These are phyloP conservation scores for Drosophila pseudotalamancana DNA, from an alignment of 2,888 invertebrate species.

Conservation along the genomic window DNA sequence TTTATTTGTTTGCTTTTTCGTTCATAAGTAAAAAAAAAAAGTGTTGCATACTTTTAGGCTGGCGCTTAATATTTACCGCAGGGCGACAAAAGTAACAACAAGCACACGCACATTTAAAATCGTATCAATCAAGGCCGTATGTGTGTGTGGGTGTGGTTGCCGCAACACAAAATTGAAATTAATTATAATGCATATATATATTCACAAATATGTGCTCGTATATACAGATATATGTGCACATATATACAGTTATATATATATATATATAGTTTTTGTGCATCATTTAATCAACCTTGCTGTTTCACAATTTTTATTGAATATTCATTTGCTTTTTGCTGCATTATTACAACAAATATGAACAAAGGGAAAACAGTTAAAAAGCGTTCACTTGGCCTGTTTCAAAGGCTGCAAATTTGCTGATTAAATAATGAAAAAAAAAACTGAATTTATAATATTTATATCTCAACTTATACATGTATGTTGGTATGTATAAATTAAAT, in stretches of 20 bases:
- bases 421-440: not conserved
- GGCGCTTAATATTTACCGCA: constrained; percentile 19
- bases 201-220: constrained; percentile 30
- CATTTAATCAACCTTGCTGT: constrained; percentile 35
- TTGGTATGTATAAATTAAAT: not conserved
- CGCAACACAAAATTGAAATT: constrained; percentile 56
- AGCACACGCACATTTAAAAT: constrained; percentile 55
- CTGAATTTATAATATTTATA: not conserved
- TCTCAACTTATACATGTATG: no score
- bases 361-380: not conserved
- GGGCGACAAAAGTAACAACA: constrained; percentile 2
- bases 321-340: constrained; percentile 30
- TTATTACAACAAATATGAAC: constrained; percentile 10
- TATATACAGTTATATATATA: not conserved
- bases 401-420: not conserved
- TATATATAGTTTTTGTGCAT: not conserved
- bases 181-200: constrained; percentile 49
- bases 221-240: not conserved
- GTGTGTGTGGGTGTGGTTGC: constrained; percentile 13
- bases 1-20: not conserved
- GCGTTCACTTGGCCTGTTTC: not conserved
- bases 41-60: constrained; percentile 30
- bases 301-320: constrained; percentile 39
- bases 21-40: constrained; percentile 3
- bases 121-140: constrained; percentile 54